Evolutionary conservation across 1,140 invertebrate species (phyloP).

Genomic region (Parasteatoda tepidariorum): DNA sequence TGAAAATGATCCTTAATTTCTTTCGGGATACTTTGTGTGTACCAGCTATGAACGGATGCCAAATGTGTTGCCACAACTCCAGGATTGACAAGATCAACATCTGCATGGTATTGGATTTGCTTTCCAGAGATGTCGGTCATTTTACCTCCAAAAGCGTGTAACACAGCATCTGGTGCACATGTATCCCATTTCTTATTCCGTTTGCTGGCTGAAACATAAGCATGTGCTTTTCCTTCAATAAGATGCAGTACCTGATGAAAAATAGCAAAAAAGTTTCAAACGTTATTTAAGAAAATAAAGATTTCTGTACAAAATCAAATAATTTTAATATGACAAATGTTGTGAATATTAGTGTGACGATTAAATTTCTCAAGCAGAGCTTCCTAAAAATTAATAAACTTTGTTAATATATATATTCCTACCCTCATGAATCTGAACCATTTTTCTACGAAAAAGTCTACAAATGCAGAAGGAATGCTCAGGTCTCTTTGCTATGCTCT

Average conservation of each 20-base stretch:
- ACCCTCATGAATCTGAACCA: too few relatives aligned
- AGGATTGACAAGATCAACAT: constrained; percentile 77
- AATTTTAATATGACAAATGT: too few relatives aligned
- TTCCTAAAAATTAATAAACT: too few relatives aligned
- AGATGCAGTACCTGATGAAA: constrained; percentile 82
- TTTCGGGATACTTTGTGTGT: constrained; percentile 74
- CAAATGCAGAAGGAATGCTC: too few relatives aligned
- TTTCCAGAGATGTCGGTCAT: constrained; percentile 92
- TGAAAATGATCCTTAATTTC: constrained; percentile 64
- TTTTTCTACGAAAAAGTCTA: too few relatives aligned
- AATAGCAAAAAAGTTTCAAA: too few relatives aligned
- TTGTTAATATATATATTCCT: too few relatives aligned
- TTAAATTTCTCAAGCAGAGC: too few relatives aligned
- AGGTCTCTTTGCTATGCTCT: too few relatives aligned
- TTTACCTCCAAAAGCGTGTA: constrained; percentile 82
- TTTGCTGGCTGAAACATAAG: constrained; percentile 93
- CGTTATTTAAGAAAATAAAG: too few relatives aligned
- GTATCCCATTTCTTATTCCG: constrained; percentile 99
- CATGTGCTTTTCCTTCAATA: constrained; percentile 93
- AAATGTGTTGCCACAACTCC: constrained; percentile 88
- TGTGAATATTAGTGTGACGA: too few relatives aligned
- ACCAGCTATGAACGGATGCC: constrained; percentile 76
- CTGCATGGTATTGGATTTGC: constrained; percentile 78
- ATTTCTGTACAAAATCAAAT: too few relatives aligned
- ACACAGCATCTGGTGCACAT: constrained; percentile 94